Base-by-base conservation (phyloP, 2,888 invertebrate genomes). In the Spodoptera picta region DNA sequence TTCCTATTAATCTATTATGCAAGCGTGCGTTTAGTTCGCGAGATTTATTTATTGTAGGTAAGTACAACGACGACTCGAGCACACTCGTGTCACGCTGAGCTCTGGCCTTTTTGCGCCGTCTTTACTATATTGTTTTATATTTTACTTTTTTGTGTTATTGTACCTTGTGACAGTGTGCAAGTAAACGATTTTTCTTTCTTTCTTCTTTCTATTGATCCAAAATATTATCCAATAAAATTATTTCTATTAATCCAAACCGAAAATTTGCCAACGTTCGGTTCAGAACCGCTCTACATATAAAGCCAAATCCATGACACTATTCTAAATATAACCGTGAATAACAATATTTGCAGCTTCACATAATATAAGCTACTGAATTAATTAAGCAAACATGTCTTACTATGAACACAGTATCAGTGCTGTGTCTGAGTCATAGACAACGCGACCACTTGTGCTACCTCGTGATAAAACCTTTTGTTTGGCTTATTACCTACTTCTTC, bases 301-400 rank as follows among this genome's bases (percentile, higher is more conserved):
- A n/a, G 31, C 31, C 24, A 19, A 42, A 27, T 48, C 48, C 14
- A 54, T 48, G 67, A 73, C 68, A 51, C n/a, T 43, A 52, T 48
- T 71, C 70, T 73, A 71, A 55, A 71, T 68, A 73, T 71, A 70
- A 45, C 47, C 55, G 48, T 71, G 68, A 73, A 67, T 56, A 73
- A 70, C 56, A 59, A 72, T 73, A 73, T 60, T 73, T 66, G 73
- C 43, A 43, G 31, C 10, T 47, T 73, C 68, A 43, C 46, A 66
- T 70, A 66, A 45, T 50, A 60, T 57, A 60, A 51, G 42, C 41
- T 43, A 24, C 57, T 51, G 60, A 61, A 73, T 73, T 73, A 73
- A 73, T 73, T 68, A 73, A 55, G 51, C 57, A 71, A 71, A 71
- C 69, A 55, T n/a, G 50, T 43, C 27, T 67, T 60, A 60, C 50